phyloP scores from a whole-genome alignment of 2,797 vertebrate species.

The Sebastes ruberrimus region DNA sequence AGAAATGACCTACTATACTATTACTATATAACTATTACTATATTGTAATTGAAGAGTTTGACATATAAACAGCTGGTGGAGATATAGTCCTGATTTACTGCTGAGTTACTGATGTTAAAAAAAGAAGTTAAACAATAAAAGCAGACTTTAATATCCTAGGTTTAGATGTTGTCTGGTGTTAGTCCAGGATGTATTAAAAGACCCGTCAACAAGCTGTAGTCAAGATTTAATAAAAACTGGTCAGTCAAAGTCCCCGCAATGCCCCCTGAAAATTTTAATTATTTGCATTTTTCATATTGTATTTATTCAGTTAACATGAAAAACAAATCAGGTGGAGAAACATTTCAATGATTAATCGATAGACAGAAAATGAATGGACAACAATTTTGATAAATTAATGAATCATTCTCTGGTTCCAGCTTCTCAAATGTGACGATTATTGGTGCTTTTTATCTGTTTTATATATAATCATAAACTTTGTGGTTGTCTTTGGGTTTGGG shows the following conservation, averaged over 20 bases:
- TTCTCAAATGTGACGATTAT: no score
- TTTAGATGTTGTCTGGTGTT: not conserved
- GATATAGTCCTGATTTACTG: not conserved
- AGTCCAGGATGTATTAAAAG: not conserved
- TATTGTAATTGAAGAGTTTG: not conserved
- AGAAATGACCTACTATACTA: not conserved
- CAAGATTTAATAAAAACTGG: not conserved
- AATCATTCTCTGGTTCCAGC: no score
- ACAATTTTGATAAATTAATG: no score
- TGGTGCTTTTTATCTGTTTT: no score
- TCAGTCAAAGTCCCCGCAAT: not conserved
- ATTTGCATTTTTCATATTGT: no score
- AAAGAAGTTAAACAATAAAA: not conserved
- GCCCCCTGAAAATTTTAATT: no score
- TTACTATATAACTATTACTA: not conserved
- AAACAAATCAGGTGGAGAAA: no score
- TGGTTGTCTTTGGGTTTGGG: not conserved
- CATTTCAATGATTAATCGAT: no score
- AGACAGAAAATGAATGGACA: no score
- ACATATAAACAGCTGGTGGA: not conserved
- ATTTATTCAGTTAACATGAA: no score
- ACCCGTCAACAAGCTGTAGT: not conserved
- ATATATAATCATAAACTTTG: no score
- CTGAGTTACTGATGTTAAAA: not conserved
- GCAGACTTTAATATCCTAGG: not conserved